Percentiles rank a stretch among this genome's conserved stretches.
Evolutionary conservation across 2,888 invertebrate genomes (phyloP).

Genomic region (Anthoptus insignis): DNA sequence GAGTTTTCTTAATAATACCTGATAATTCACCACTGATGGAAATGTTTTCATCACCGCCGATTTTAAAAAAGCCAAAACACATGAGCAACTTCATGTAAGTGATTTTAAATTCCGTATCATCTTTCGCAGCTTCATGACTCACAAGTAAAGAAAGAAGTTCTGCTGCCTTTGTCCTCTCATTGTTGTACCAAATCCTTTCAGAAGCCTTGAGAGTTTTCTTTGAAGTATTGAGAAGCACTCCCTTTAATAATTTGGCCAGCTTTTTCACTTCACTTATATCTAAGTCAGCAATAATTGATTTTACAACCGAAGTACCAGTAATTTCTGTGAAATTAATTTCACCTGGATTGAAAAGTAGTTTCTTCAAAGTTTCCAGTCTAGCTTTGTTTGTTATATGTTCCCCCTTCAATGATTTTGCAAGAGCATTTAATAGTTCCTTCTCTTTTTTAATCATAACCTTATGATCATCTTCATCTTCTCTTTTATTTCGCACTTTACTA

Average conservation of each 20-base stretch:
- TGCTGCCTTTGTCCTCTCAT: constrained; percentile 90
- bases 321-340: constrained; percentile 92
- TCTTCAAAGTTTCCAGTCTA: constrained; percentile 88
- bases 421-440: constrained; percentile 82
- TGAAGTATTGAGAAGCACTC: constrained; percentile 86
- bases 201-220: constrained; percentile 79
- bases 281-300: constrained; percentile 88
- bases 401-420: constrained; percentile 80
- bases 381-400: constrained; percentile 79
- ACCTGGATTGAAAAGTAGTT: constrained; percentile 90
- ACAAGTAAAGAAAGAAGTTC: constrained; percentile 81
- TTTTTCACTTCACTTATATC: constrained; percentile 88
- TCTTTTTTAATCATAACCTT: constrained; percentile 85
- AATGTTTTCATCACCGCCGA: constrained; percentile 76
- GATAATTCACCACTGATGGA: constrained; percentile 87
- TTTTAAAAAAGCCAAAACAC: constrained; percentile 88
- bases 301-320: constrained; percentile 89
- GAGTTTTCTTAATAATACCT: constrained; percentile 70
- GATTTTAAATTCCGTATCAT: constrained; percentile 89
- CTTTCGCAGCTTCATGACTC: constrained; percentile 81
- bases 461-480: constrained; percentile 78
- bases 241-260: constrained; percentile 87
- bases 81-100: constrained; percentile 89
- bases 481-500: constrained; percentile 84
- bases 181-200: constrained; percentile 89